These are phyloP conservation scores for Eupristina koningsbergeri DNA, from an alignment of 1,140 invertebrate genomes.

Conservation along the genomic window DNA sequence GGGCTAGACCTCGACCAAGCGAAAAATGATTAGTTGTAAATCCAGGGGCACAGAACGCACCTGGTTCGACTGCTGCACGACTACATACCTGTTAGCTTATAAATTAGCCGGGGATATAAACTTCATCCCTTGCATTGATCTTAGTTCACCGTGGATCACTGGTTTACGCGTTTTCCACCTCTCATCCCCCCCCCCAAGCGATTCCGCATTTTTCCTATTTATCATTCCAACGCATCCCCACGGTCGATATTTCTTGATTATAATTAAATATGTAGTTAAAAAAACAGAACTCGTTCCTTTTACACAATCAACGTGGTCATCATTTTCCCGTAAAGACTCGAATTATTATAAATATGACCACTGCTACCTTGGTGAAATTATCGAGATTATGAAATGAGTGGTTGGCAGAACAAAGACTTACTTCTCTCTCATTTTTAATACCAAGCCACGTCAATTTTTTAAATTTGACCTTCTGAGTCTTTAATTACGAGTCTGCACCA, in stretches of 20 bases:
- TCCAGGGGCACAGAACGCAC: constrained; percentile 21
- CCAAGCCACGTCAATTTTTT: no score
- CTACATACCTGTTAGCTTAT: background rate
- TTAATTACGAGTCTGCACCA: no score
- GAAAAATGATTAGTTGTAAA: constrained; percentile 46
- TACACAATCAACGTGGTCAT: background rate
- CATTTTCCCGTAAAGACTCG: background rate
- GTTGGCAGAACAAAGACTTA: background rate
- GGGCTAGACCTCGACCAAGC: no score
- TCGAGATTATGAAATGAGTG: background rate
- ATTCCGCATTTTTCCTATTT: background rate
- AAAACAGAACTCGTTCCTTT: background rate
- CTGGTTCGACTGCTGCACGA: background rate
- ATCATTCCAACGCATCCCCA: background rate
- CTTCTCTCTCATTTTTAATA: background rate
- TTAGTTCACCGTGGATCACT: background rate
- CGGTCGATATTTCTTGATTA: background rate
- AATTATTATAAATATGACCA: no score
- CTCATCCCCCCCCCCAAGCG: background rate
- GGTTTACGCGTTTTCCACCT: background rate
- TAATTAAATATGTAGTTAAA: background rate
- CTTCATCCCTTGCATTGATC: no score
- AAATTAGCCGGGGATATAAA: background rate
- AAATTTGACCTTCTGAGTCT: no score
- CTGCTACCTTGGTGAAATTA: background rate